Base-by-base conservation (phyloP, 1,140 invertebrate genomes). In the Lasaia peninsularis region DNA sequence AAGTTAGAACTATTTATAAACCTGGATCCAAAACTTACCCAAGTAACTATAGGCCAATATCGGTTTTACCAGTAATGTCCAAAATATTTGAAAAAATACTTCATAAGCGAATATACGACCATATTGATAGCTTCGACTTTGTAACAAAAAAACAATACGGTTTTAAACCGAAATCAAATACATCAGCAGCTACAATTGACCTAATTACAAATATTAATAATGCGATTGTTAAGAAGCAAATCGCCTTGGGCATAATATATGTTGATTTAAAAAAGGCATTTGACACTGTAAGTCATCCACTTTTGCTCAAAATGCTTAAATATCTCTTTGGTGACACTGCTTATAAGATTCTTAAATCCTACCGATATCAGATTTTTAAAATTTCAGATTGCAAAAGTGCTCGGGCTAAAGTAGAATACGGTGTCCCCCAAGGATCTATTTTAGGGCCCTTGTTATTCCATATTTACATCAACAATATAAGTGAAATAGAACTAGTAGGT, bases 41-140 rank as follows among this genome's bases (percentile, higher is more conserved):
- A 3, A 37, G 52, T 6, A 66, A 66, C 21, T 24, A 24, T 24
- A 24, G 21, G 21, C 21, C 21, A 2, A 24, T 24, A 2, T 24
- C 21, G 5, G 58, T 69, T 9, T 52, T 69, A 2, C 60, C 63
- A 20, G 18, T 63, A 18, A 8, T 63, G 14, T 69, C 67, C 28
- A 69, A 60, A 65, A 37, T 37, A 51, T 65, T 55, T 33, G 63
- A 65, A 65, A 60, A 31, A 51, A 24, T 64, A 5, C 28, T 64
- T 1, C 52, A 63, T 12, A 55, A 52, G 24, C 50, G 32, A 28
- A 20, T 24, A 5, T 5, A 2, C 2, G 5, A 24, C 5, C 5
- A 24, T 5, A 2, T 24, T 2, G 5, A 24, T 40, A 1, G 6
- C 6, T n/a, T 14, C 6, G 1, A 40, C 1, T 40, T 40, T 12